Percentiles rank a stretch among this genome's conserved stretches.
Evolutionary conservation across 2,797 vertebrate species (phyloP).

Genomic region (Microtus agrestis): DNA sequence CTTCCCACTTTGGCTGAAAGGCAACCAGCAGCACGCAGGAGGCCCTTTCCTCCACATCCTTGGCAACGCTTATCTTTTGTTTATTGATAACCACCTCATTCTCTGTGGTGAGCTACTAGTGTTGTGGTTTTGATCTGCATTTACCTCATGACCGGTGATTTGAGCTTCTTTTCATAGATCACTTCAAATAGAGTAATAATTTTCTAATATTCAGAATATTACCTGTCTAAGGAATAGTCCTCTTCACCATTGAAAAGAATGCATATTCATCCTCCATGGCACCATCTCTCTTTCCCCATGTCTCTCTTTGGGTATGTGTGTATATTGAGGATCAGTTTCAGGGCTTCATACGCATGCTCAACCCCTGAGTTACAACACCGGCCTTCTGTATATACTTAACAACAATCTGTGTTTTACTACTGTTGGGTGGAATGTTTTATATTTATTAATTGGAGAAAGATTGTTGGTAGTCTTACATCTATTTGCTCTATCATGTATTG

Average conservation of each 20-base stretch:
- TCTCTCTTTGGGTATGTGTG: neutral
- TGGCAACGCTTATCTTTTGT: neutral
- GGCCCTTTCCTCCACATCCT: neutral
- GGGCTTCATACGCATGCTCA: neutral
- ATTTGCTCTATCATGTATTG: neutral
- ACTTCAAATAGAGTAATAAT: neutral
- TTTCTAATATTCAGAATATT: neutral
- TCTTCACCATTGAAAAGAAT: neutral
- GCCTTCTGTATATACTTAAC: neutral
- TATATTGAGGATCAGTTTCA: neutral
- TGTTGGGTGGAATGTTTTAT: neutral
- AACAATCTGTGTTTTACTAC: neutral
- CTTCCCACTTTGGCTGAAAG: neutral
- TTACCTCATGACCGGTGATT: neutral
- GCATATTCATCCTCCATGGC: neutral
- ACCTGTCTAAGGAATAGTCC: neutral
- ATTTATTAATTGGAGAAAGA: neutral
- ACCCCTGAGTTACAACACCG: neutral
- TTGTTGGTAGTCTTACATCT: neutral
- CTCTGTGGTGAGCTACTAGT: neutral
- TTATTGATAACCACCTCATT: neutral
- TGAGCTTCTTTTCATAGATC: neutral
- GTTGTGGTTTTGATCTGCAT: constrained; percentile 21
- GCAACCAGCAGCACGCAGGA: neutral
- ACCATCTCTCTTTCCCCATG: rapidly evolving